A percentile compares a stretch with the other conserved stretches of the same genome.
Evolutionary conservation across 2,888 invertebrate genomes (phyloP).

Genomic region (Tinea semifulvella): DNA sequence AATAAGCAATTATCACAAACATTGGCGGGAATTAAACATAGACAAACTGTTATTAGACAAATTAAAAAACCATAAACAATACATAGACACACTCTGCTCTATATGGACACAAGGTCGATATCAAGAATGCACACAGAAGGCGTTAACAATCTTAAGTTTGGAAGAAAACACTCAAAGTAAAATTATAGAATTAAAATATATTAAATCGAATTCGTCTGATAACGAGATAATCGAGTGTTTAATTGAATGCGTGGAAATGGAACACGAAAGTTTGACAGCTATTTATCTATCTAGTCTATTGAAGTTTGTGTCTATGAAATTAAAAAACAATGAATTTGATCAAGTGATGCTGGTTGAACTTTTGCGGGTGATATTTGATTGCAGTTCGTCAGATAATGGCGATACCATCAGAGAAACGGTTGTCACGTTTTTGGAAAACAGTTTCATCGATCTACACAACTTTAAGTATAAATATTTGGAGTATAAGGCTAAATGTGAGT

Average conservation of each 20-base stretch:
- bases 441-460: constrained; percentile 19
- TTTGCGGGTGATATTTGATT: constrained; percentile 31
- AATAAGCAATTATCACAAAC: constrained; percentile 25
- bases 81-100: constrained; percentile 27
- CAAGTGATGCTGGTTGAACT: constrained; percentile 18
- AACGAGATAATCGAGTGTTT: constrained; percentile 28
- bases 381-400: constrained; percentile 36
- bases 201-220: constrained; percentile 21
- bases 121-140: constrained; percentile 41
- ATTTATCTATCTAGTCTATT: constrained; percentile 39
- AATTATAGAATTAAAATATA: constrained; percentile 27
- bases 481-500: constrained; percentile 33
- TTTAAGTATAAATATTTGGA: not conserved
- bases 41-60: constrained; percentile 21
- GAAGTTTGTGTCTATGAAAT: constrained; percentile 27
- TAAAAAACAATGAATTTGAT: constrained; percentile 20
- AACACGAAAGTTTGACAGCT: constrained; percentile 40
- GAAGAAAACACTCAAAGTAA: constrained; percentile 31
- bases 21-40: constrained; percentile 23
- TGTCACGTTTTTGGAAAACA: constrained; percentile 33
- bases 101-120: constrained; percentile 29
- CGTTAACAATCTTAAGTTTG: constrained; percentile 34
- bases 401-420: constrained; percentile 31
- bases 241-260: constrained; percentile 29
- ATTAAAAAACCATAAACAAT: constrained; percentile 23